Evolutionary conservation across 2,113 vertebrate species (phyloP).

Genomic region (Oriolus oriolus): DNA sequence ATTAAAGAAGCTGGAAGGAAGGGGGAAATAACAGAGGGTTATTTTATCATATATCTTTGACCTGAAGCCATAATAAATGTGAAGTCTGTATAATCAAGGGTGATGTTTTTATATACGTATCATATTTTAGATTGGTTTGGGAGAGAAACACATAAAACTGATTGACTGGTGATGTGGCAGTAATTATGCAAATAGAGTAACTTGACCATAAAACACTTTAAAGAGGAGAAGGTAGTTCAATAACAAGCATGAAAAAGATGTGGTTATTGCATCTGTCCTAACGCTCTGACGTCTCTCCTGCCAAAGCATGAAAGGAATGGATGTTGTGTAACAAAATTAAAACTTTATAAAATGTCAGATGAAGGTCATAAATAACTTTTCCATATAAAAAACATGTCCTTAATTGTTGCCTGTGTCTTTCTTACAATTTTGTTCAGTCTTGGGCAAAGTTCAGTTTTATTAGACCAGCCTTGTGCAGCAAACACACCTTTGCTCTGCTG

Average conservation of each 20-base stretch:
- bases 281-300: background rate
- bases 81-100: background rate
- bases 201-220: background rate
- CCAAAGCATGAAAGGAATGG: background rate
- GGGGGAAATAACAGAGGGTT: background rate
- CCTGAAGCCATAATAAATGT: background rate
- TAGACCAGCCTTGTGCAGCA: slow-evolving; percentile 56
- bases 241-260: background rate
- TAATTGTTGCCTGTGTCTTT: background rate
- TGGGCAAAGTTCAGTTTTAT: slow-evolving; percentile 69
- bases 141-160: slow-evolving; percentile 32
- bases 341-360: slow-evolving; percentile 4
- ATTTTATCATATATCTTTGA: background rate
- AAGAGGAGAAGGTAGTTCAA: background rate
- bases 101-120: slow-evolving; percentile 13
- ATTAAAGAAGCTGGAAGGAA: background rate
- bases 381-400: background rate
- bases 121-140: slow-evolving; percentile 12
- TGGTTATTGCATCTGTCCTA: background rate
- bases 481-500: slow-evolving; percentile 69
- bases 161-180: slow-evolving; percentile 48
- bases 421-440: slow-evolving; percentile 41
- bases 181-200: slow-evolving; percentile 47
- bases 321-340: slow-evolving; percentile 20
- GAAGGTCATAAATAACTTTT: slow-evolving; percentile 44